A percentile compares a stretch with the other conserved stretches of the same genome.
phyloP scores from a whole-genome alignment of 2,797 vertebrate species.

The Gila robusta region DNA sequence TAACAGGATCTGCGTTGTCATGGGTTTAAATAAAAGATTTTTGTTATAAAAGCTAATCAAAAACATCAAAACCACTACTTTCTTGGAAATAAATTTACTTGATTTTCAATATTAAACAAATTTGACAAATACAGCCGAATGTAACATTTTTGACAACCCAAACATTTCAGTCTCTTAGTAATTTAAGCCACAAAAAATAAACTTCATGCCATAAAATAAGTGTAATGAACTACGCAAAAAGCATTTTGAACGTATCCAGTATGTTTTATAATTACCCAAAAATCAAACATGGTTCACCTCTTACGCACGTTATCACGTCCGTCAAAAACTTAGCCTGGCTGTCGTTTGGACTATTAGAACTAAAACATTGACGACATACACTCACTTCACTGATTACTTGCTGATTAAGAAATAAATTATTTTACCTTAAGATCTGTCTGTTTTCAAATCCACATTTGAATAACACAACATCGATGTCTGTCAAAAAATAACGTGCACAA shows the following conservation, averaged over 20 bases:
- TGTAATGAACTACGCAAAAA: neutral
- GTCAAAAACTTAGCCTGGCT: neutral
- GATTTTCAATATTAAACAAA: no score
- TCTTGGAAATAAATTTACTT: neutral
- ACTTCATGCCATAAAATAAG: neutral
- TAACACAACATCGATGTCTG: neutral
- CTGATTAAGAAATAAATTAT: neutral
- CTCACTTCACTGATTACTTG: neutral
- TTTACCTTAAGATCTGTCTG: rapidly evolving
- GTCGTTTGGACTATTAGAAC: neutral
- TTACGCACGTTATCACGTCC: neutral
- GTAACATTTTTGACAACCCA: neutral
- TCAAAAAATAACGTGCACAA: no score
- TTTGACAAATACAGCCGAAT: no score
- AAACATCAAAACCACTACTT: neutral
- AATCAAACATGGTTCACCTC: neutral
- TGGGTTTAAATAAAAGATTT: neutral
- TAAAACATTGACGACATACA: neutral
- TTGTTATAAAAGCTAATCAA: neutral
- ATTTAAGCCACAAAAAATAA: neutral
- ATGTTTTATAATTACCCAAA: neutral
- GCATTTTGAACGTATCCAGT: neutral
- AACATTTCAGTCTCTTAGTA: neutral
- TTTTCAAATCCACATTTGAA: neutral
- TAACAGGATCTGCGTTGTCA: neutral